phyloP scores from a whole-genome alignment of 2,113 vertebrate genomes.

The Dicentrarchus labrax region DNA sequence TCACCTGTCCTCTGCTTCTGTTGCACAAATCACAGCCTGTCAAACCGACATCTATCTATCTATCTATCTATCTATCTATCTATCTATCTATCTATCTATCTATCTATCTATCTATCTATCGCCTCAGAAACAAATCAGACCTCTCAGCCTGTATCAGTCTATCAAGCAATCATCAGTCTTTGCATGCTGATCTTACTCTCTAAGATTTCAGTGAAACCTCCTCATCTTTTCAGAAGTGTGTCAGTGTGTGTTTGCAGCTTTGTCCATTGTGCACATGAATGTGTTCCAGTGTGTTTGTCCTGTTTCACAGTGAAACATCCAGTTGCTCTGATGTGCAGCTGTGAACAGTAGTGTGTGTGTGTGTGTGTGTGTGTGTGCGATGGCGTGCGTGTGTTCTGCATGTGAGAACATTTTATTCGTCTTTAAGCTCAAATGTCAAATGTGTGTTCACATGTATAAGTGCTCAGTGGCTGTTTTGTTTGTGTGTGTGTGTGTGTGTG shows the following conservation, averaged over 20 bases:
- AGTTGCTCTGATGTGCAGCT: constrained; percentile 24
- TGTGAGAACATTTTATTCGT: constrained; percentile 1
- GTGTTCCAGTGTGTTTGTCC: not conserved
- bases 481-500: constrained; percentile 36
- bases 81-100: not conserved
- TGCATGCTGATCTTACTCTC: not conserved
- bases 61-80: not conserved
- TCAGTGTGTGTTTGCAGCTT: not conserved
- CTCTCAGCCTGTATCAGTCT: not conserved
- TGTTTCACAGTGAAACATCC: not conserved
- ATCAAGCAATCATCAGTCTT: not conserved
- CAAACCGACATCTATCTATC: not conserved
- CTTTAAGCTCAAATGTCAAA: constrained; percentile 4
- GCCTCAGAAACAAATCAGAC: no score
- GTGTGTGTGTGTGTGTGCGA: constrained; percentile 4
- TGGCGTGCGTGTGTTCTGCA: constrained; percentile 1
- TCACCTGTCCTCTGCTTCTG: constrained; percentile 56
- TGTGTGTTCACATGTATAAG: not conserved
- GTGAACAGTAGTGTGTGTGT: constrained; percentile 4
- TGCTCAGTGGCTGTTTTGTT: not conserved
- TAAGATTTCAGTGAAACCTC: not conserved
- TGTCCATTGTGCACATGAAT: not conserved
- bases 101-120: not conserved
- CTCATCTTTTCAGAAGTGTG: not conserved
- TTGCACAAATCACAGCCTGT: constrained; percentile 43